Base-by-base conservation (phyloP, 2,888 invertebrate genomes). In the Pammene fasciana region DNA sequence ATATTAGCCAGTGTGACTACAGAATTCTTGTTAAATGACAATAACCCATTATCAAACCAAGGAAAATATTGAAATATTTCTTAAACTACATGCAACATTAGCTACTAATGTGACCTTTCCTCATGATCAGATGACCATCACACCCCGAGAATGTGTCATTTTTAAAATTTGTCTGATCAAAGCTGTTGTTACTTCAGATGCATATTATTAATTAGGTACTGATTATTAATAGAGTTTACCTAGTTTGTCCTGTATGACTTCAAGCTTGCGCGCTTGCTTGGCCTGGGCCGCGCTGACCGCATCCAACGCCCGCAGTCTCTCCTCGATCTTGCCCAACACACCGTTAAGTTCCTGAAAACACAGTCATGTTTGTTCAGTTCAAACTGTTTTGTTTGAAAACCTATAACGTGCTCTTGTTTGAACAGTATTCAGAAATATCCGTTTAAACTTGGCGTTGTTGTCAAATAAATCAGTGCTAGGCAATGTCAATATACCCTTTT, bases 161-260 rank as follows among this genome's bases (percentile, higher is more conserved):
- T 3, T 26, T 26, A 1, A 26, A 26, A 26, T 26, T 26, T 26
- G 26, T 26, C 26, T 1, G 26, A 26, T 4, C 4, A 26, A 26
- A 26, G 26, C 26, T 26, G 1, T 26, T 3, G 26, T 1, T 26
- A 26, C 26, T 26, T n/a, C n/a, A n/a, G 26, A 26, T 26, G 26
- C 26, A 26, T 26, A 1, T 26, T 26, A 26, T 26, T 26, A 26
- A 26, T 26, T 26, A 26, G 26, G 26, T 26, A 26, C 26, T 26
- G 26, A 26, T 26, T 26, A 26, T 26, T 38, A 38, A 50, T 50
- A 11, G 4, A 26, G 9, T 13, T 45, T 48, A 93, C 93, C 93
- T 62, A 93, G 83, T 84, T 91, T 92, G 74, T 92, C 89, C 75
- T 93, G 90, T 74, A 93, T 88, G 73, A 84, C 82, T 83, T 93